phyloP scores from a whole-genome alignment of 2,888 invertebrate genomes.

The Ormia ochracea region DNA sequence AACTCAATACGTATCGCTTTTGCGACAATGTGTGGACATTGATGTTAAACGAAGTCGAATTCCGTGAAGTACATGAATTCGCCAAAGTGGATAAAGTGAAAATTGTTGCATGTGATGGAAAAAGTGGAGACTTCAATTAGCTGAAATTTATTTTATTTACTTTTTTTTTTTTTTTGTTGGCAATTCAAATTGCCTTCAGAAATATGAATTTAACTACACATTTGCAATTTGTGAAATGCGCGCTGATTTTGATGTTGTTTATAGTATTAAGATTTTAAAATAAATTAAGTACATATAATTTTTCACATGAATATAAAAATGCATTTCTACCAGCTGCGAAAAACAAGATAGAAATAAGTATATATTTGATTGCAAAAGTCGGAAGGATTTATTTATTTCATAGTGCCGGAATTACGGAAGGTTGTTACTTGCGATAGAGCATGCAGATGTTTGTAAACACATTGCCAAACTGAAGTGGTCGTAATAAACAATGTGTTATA shows the following conservation, averaged over 20 bases:
- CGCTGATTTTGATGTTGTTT: background rate
- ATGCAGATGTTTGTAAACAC: too few relatives aligned
- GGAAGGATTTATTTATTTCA: too few relatives aligned
- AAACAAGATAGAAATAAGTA: too few relatives aligned
- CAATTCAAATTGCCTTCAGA: conserved; percentile 12
- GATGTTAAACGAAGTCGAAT: conserved; percentile 98
- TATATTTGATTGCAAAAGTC: too few relatives aligned
- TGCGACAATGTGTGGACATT: conserved; percentile 99
- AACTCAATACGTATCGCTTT: conserved; percentile 92
- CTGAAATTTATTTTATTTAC: conserved; percentile 1
- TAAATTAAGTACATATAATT: conserved; percentile 1
- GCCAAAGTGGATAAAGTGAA: conserved; percentile 96
- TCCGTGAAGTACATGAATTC: conserved; percentile 95
- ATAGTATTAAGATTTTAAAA: conserved; percentile 46
- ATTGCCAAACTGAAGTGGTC: too few relatives aligned
- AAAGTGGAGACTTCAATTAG: conserved; percentile 80
- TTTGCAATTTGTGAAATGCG: background rate
- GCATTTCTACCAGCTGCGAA: too few relatives aligned
- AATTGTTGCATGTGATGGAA: conserved; percentile 98
- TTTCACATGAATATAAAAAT: too few relatives aligned
- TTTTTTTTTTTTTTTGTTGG: background rate
- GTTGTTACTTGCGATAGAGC: too few relatives aligned
- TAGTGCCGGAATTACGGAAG: too few relatives aligned
- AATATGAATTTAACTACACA: background rate
- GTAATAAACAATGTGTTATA: too few relatives aligned